These are phyloP conservation scores for Rhegmatorhina hoffmannsi DNA, from an alignment of 2,113 vertebrate genomes.

Conservation along the genomic window DNA sequence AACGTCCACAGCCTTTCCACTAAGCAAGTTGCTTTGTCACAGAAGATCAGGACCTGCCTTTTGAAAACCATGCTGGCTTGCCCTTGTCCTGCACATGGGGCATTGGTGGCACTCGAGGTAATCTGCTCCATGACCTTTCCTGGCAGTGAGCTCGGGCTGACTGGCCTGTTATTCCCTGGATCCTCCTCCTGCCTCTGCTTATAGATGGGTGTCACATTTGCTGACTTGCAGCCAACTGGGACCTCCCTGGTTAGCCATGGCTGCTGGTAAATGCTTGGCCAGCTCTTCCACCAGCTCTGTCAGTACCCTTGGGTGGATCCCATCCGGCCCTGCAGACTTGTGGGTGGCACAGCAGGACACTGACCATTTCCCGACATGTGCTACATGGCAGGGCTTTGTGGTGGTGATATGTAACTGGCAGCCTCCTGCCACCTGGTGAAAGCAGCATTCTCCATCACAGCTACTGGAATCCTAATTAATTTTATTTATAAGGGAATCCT, in stretches of 20 bases:
- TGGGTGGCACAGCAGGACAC: background rate
- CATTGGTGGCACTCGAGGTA: background rate
- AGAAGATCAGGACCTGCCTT: background rate
- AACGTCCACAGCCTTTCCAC: background rate
- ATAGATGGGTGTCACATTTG: background rate
- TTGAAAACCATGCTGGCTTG: background rate
- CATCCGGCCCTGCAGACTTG: background rate
- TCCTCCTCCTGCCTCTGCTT: background rate
- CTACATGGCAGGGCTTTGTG: background rate
- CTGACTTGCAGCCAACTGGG: background rate
- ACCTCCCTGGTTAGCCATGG: background rate
- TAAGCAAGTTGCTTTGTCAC: background rate
- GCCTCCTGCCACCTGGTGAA: background rate
- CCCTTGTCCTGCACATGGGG: background rate
- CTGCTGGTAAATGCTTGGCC: background rate
- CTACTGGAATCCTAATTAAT: background rate
- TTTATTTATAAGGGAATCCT: background rate
- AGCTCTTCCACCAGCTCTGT: background rate
- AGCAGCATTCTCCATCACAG: background rate
- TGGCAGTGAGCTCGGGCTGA: background rate
- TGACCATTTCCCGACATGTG: accelerated
- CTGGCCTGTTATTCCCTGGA: background rate
- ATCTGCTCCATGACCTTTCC: background rate
- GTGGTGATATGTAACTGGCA: background rate
- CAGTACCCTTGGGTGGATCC: background rate